phyloP scores from a whole-genome alignment of 2,113 vertebrate species.

The Scalopus aquaticus region DNA sequence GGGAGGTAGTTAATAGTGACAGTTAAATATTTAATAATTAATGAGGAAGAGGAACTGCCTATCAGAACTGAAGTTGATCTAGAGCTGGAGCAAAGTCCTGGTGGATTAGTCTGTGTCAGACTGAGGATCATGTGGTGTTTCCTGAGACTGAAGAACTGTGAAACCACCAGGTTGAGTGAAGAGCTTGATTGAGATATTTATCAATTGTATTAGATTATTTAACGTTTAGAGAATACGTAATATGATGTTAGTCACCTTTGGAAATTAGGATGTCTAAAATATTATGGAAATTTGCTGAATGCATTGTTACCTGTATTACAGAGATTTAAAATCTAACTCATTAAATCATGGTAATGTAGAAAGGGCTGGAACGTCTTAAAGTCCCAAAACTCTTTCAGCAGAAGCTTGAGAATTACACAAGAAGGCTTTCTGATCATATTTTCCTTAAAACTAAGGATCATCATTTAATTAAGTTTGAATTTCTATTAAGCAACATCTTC shows the following conservation, averaged over 20 bases:
- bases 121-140: not conserved
- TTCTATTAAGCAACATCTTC: not conserved
- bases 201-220: not conserved
- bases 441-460: not conserved
- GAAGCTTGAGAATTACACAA: not conserved
- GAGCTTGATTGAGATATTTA: not conserved
- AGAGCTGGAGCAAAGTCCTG: not conserved
- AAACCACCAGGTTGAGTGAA: not conserved
- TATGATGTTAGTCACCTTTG: not conserved
- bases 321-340: not conserved
- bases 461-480: not conserved
- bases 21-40: not conserved
- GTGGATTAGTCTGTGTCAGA: not conserved
- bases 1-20: not conserved
- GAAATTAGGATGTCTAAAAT: not conserved
- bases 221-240: not conserved
- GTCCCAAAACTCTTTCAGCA: not conserved
- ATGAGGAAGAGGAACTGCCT: not conserved
- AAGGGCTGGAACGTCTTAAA: not conserved
- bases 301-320: not conserved
- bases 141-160: not conserved
- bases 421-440: not conserved
- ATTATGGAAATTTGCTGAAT: not conserved
- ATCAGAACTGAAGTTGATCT: not conserved
- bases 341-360: not conserved